These are phyloP conservation scores for Sebastes vulpes DNA, from an alignment of 2,797 vertebrate species.

Conservation along the genomic window DNA sequence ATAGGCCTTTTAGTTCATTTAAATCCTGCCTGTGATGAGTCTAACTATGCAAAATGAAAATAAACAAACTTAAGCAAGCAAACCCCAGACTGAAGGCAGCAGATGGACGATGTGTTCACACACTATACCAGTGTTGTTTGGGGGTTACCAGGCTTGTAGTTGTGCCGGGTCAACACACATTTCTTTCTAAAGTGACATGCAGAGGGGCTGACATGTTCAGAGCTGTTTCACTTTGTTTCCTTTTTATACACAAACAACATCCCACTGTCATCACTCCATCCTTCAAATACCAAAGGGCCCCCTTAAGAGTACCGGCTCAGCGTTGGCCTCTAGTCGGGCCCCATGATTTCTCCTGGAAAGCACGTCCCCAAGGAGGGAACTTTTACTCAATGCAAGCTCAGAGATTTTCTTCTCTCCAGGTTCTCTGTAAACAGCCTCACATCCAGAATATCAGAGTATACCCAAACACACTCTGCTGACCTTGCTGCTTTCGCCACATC, in stretches of 20 bases:
- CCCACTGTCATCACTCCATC: slow-evolving; percentile 83
- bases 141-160: slow-evolving; percentile 49
- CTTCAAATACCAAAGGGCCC: slow-evolving; percentile 79
- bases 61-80: slow-evolving; percentile 25
- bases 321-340: slow-evolving; percentile 55
- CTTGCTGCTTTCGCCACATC: neutral
- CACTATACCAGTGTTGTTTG: slow-evolving; percentile 46
- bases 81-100: slow-evolving; percentile 11
- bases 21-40: neutral
- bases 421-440: slow-evolving; percentile 15
- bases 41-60: slow-evolving; percentile 12
- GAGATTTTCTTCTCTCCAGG: slow-evolving; percentile 17
- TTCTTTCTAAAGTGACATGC: slow-evolving; percentile 66
- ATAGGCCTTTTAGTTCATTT: neutral
- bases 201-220: slow-evolving; percentile 70
- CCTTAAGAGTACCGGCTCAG: slow-evolving; percentile 55
- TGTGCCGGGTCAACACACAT: slow-evolving; percentile 63
- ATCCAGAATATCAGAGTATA: slow-evolving; percentile 11
- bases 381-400: slow-evolving; percentile 30
- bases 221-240: slow-evolving; percentile 81
- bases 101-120: slow-evolving; percentile 9
- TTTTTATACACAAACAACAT: slow-evolving; percentile 81
- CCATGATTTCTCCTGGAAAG: slow-evolving; percentile 59
- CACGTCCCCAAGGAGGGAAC: slow-evolving; percentile 58
- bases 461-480: slow-evolving; percentile 1